A percentile compares a stretch with the other conserved stretches of the same genome.
Conservation (phyloP, 1,140 invertebrate genomes). For the Anastrepha obliqua region DNA sequence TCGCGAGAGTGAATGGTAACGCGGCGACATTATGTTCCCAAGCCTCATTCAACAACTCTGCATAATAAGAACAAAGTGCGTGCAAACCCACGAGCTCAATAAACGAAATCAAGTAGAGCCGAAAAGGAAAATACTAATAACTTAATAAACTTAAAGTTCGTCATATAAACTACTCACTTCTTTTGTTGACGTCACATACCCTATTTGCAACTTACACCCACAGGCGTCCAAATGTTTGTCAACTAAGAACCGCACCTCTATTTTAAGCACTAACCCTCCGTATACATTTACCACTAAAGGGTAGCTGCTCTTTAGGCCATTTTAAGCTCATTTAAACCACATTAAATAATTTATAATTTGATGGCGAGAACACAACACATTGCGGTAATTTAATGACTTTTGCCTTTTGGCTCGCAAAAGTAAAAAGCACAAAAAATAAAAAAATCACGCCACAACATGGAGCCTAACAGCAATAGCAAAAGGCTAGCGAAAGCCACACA, state of each 20-base stretch:
- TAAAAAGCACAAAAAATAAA: background rate
- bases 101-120: no score
- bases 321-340: slow-evolving; percentile 55
- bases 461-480: background rate
- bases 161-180: no score
- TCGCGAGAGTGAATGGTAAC: no score
- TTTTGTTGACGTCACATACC: no score
- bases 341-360: slow-evolving; percentile 53
- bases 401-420: slow-evolving; percentile 45
- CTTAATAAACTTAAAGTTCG: no score
- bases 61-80: no score
- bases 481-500: background rate
- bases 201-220: no score
- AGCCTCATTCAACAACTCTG: no score
- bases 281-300: background rate
- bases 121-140: no score
- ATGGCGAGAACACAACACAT: background rate
- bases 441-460: background rate
- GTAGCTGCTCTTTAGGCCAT: slow-evolving; percentile 8
- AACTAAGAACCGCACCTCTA: background rate
- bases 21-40: no score
- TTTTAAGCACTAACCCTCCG: background rate
- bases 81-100: no score
- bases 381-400: slow-evolving; percentile 53
- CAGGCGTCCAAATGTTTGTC: no score